Base-by-base conservation (phyloP, 2,113 vertebrate genomes). In the Hystrix cristata region DNA sequence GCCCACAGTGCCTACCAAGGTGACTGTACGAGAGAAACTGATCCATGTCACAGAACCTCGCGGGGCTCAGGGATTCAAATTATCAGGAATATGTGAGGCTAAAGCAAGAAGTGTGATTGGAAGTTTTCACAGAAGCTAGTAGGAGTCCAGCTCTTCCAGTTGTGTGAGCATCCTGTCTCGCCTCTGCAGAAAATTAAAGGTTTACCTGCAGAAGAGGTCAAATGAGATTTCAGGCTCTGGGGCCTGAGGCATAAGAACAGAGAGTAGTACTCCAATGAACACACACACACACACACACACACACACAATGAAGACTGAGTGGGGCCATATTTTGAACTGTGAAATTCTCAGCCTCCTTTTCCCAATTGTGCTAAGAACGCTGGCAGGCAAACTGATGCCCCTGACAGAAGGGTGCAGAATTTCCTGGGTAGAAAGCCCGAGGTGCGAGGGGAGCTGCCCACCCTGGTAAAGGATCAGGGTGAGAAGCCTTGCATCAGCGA, bases 381-480 rank as follows among this genome's bases (percentile, higher is more conserved):
- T 72, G 6, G 5, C 0, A 6, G 11, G 31, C 10, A 55, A 89
- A 23, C 4, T 4, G 27, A 59, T 1, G 38, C 29, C 18, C 34
- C 48, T 46, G 7, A 51, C 1, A 34, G 57, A 12, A 87, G 7
- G 18, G 1, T 46, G 8, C 43, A 55, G 74, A 8, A 71, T 71
- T 59, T 48, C 91, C 84, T 43, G 31, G 38, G 72, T 67, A 51
- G 31, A 25, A 88, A 57, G 53, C 34, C 6, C 18, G 62, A 46
- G 19, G 7, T 85, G n/a, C 19, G 19, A 71, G 18, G 23, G 25
- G 1, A 46, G 43, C n/a, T 91, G 12, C 25, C 78, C 78, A 84
- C 48, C 19, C 71, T 23, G 34, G 55, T 14, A 65, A 46, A 23
- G 60, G n/a, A 1, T 7, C 7, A 0, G 1, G 10, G 2, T 1